Conservation (phyloP, 2,888 invertebrate genomes). For the Mythimna vitellina region DNA sequence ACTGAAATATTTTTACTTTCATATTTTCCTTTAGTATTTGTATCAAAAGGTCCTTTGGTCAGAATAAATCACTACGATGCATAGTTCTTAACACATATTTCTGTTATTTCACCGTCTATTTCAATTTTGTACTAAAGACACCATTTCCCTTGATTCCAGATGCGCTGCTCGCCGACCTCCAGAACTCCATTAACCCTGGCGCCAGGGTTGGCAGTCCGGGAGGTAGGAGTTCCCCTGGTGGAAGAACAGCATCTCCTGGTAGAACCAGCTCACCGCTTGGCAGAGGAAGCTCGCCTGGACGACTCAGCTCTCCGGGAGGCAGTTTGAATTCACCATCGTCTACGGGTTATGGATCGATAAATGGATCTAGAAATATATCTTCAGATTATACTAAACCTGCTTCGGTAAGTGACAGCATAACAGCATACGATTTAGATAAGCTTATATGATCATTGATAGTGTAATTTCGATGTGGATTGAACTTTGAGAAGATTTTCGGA, state of each 20-base stretch:
- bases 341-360: constrained; percentile 95
- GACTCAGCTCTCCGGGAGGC: constrained; percentile 86
- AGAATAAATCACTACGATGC: neutral
- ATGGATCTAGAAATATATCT: constrained; percentile 91
- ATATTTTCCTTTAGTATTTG: neutral
- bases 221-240: constrained; percentile 89
- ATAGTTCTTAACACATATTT: neutral
- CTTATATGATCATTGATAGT: neutral
- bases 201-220: constrained; percentile 87
- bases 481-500: neutral
- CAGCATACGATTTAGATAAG: constrained; percentile 6
- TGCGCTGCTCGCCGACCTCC: constrained; percentile 98
- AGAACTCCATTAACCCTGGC: constrained; percentile 96
- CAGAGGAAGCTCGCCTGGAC: constrained; percentile 89
- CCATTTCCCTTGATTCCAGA: constrained; percentile 92
- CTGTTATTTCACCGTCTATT: neutral
- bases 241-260: constrained; percentile 72
- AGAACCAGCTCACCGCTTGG: constrained; percentile 80
- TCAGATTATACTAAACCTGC: constrained; percentile 89
- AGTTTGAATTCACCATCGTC: constrained; percentile 89
- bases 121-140: constrained; percentile 18
- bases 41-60: neutral
- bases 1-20: neutral
- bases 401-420: constrained; percentile 89
- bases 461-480: neutral